These are phyloP conservation scores for Crocuta crocuta DNA, from an alignment of 2,113 vertebrate species.

Conservation along the genomic window DNA sequence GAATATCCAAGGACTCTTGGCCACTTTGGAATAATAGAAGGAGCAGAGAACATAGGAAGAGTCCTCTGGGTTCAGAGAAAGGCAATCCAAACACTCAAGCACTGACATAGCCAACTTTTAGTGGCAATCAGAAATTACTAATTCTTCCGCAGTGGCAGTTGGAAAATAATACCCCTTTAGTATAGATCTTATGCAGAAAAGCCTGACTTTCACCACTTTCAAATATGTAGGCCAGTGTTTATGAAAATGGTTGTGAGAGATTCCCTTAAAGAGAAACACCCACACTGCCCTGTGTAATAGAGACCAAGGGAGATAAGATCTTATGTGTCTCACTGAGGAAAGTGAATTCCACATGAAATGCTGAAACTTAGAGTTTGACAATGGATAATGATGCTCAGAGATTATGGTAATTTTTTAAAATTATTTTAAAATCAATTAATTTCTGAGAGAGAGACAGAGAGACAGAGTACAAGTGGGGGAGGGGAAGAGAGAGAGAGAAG, in stretches of 20 bases:
- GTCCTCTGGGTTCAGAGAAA: background rate
- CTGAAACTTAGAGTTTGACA: background rate
- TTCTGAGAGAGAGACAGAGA: too few species aligned
- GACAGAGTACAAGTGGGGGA: too few species aligned
- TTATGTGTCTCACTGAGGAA: background rate
- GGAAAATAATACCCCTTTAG: background rate
- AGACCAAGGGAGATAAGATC: background rate
- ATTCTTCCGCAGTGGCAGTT: background rate
- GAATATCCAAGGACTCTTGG: background rate
- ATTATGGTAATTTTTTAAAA: background rate
- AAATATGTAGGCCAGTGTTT: background rate
- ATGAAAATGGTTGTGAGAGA: background rate
- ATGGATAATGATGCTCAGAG: background rate
- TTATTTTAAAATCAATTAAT: too few species aligned
- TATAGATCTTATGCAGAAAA: background rate
- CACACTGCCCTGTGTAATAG: background rate
- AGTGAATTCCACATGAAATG: background rate
- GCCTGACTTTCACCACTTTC: background rate
- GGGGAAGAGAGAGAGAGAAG: too few species aligned
- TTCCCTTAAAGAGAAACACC: background rate
- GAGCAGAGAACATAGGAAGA: background rate
- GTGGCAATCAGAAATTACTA: background rate
- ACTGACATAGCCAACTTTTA: background rate
- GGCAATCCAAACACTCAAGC: background rate
- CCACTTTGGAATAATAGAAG: background rate